Evolutionary conservation across 2,113 vertebrate genomes (phyloP).

Genomic region (Marmota flaviventris): DNA sequence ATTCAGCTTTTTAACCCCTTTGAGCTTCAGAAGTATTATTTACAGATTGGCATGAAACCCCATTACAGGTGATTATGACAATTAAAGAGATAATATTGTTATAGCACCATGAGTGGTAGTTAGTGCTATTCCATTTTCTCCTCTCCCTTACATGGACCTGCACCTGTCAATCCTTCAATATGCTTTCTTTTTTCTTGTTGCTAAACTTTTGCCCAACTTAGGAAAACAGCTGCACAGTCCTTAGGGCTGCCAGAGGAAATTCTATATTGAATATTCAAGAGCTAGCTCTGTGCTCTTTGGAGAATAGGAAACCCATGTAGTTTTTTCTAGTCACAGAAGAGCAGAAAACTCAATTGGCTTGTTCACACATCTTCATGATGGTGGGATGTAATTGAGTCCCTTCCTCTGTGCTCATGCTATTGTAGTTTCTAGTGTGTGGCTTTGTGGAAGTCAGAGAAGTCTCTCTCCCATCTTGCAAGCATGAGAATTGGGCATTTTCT

Average conservation of each 20-base stretch:
- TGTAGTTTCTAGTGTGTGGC: not conserved
- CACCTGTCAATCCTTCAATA: not conserved
- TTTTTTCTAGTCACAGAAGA: not conserved
- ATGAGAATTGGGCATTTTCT: not conserved
- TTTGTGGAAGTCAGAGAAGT: not conserved
- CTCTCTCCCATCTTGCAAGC: not conserved
- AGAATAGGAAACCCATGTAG: not conserved
- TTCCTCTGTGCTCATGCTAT: not conserved
- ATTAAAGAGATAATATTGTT: not conserved
- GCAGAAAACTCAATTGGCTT: not conserved
- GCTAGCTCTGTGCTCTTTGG: not conserved
- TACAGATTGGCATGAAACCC: not conserved
- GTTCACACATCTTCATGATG: not conserved
- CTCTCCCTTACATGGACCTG: not conserved
- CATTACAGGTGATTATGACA: not conserved
- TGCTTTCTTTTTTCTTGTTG: not conserved
- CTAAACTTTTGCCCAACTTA: not conserved
- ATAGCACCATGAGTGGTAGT: not conserved
- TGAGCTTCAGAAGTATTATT: not conserved
- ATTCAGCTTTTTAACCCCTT: conserved; percentile 13
- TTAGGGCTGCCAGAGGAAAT: not conserved
- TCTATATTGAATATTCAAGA: not conserved
- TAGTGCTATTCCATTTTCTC: not conserved
- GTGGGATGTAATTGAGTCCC: not conserved
- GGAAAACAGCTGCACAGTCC: not conserved